Evolutionary conservation across 2,888 invertebrate genomes (phyloP).

Genomic region (Metopia argyrocephala): DNA sequence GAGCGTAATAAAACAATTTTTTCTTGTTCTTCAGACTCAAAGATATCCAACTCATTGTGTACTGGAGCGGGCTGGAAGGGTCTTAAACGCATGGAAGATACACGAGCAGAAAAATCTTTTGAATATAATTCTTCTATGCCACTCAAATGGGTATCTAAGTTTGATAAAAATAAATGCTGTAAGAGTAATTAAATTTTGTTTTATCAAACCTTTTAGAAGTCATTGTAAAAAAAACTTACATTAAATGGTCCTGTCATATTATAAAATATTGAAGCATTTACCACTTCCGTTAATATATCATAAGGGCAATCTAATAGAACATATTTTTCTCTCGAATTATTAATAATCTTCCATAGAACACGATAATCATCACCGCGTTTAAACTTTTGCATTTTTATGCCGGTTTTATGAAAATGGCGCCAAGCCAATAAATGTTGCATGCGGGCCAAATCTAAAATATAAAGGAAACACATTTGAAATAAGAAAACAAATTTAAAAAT

Average conservation of each 20-base stretch:
- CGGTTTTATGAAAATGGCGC: conserved; percentile 83
- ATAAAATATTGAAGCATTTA: conserved; percentile 78
- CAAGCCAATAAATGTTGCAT: conserved; percentile 88
- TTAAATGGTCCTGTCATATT: conserved; percentile 77
- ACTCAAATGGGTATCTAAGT: conserved; percentile 77
- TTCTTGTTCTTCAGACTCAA: conserved; percentile 65
- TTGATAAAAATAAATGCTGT: conserved; percentile 79
- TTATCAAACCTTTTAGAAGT: too few species aligned
- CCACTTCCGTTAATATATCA: conserved; percentile 83
- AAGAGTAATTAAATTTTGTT: background rate
- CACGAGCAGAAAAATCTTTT: conserved; percentile 67
- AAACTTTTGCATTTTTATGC: conserved; percentile 85
- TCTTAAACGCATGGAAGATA: conserved; percentile 69
- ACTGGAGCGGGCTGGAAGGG: conserved; percentile 70
- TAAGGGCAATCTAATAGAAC: conserved; percentile 88
- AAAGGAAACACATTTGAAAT: background rate
- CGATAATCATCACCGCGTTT: conserved; percentile 77
- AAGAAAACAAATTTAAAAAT: background rate
- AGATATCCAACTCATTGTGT: conserved; percentile 72
- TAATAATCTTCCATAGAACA: conserved; percentile 79
- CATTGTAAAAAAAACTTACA: conserved; percentile 70
- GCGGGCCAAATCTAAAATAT: conserved; percentile 80
- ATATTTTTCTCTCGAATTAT: conserved; percentile 84
- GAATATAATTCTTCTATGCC: conserved; percentile 71
- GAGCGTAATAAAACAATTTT: conserved; percentile 66